Evolutionary conservation across 2,888 invertebrate species (phyloP), one percentile per base, ranked within the genome.

Genomic region (Spilosoma lubricipeda): DNA sequence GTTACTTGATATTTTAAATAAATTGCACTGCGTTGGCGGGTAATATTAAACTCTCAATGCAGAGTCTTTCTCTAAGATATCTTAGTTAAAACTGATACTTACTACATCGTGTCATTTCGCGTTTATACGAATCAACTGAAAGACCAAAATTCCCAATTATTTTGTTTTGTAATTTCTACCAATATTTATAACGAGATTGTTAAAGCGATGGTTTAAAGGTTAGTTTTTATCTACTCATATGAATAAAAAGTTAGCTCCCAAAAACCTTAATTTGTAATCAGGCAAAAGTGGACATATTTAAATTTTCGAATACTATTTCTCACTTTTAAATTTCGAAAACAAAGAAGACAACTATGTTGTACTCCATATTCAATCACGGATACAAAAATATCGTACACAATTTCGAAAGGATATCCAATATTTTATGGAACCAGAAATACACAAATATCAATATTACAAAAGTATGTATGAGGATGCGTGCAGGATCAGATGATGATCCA

Each of bases 401-500:
- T 36, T 66, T 36, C 20, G n/a, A 39, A n/a, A 33, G 5, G 11
- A 13, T 39, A 56, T 11, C 23, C 52, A 27, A 59, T 59, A 59
- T 59, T 59, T 27, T 59, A 59, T 59, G 63, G 1, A 30, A 63
- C 4, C 42, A 45, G 67, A 67, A n/a, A 30, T 27, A 67, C 42
- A 18, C 66, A 69, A 74, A 67, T 30, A 36, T 67, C 67, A 68
- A 67, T 73, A 71, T 56, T 48, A 73, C n/a, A 42, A 64, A 52
- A 59, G 63, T n/a, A 73, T 64, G 23, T 71, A 68, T 71, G 67
- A 42, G 70, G 70, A 76, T 76, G 56, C 70, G 66, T 70, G 48
- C 66, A 70, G 72, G 67, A 74, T 86, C 81, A 77, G 80, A 83
- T 79, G 79, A 83, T 79, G 89, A 90, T 90, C 89, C 88, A 85